Evolutionary conservation across 2,888 invertebrate genomes (phyloP), one percentile per base, ranked within the genome.

Genomic region (Spilosoma lubricipeda): DNA sequence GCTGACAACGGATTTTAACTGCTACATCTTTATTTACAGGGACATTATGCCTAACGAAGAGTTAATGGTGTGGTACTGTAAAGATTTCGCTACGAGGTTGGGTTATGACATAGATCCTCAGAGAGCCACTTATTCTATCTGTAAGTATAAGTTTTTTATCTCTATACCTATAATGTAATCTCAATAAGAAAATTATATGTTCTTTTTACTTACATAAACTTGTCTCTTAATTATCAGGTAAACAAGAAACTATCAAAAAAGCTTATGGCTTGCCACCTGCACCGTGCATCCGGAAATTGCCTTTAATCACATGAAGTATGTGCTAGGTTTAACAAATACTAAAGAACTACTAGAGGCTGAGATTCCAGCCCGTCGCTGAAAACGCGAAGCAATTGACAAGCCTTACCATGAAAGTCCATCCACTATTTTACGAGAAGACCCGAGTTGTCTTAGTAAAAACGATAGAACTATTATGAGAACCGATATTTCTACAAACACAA

Each of bases 51-150:
- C 99, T 84, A 98, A 99, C 93, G 98, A 99, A 94, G 99, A 99
- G 93, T 97, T 99, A 70, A 97, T 99, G 93, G 99, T 99, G 56
- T 99, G 99, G 99, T 99, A 99, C 94, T 99, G 99, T 93, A 97
- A 98, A 87, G 99, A 99, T 91, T 99, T 99, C 92, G 99, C 99
- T 9, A 98, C 98, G 87, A 97, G 99, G 92, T 97, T 99, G 68
- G 98, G 99, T 87, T 99, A 99, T 85, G 97, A 97, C 81, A 97
- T 97, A 45, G 97, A 97, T 88, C 97, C 97, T 0, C 97, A 97
- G 87, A 95, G 96, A 83, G 97, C 97, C 0, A 96, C 97, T 1
- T 97, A 97, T 85, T 96, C 96, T 2, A 97, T 97, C 80, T 97
- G 97, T 95, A 92, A 95, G 96, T 93, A 48, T 30, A 30, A 33